Evolutionary conservation across 2,113 vertebrate species (phyloP).

Genomic region (Gambusia affinis): DNA sequence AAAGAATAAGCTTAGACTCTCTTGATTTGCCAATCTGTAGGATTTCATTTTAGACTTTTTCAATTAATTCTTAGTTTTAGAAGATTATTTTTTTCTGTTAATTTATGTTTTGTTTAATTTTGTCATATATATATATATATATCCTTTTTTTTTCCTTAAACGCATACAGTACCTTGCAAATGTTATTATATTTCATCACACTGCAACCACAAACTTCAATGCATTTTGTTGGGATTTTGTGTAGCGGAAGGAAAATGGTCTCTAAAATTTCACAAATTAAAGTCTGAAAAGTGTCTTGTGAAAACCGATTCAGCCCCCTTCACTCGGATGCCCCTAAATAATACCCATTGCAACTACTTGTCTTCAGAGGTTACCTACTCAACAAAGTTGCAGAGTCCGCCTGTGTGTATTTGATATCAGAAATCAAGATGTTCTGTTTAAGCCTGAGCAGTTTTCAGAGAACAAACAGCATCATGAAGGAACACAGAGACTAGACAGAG

Average conservation of each 20-base stretch:
- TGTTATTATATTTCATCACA: background rate
- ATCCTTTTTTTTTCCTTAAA: background rate
- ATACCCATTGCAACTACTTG: background rate
- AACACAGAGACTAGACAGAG: background rate
- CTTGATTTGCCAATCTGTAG: slow-evolving; percentile 23
- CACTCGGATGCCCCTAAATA: background rate
- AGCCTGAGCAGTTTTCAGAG: background rate
- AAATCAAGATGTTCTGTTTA: background rate
- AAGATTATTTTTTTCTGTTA: background rate
- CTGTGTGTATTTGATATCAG: background rate
- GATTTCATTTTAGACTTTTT: background rate
- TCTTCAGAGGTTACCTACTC: background rate
- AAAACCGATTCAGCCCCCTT: background rate
- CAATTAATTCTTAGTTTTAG: background rate
- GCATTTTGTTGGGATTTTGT: background rate
- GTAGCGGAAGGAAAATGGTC: background rate
- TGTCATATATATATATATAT: too few relatives aligned
- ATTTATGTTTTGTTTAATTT: background rate
- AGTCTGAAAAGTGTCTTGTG: background rate
- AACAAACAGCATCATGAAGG: background rate
- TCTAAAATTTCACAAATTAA: background rate
- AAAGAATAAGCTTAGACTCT: background rate
- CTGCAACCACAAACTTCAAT: background rate
- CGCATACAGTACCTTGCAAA: background rate
- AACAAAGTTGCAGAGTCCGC: background rate